Conservation (phyloP, 2,888 invertebrate species). For the Aphodius granarius region DNA sequence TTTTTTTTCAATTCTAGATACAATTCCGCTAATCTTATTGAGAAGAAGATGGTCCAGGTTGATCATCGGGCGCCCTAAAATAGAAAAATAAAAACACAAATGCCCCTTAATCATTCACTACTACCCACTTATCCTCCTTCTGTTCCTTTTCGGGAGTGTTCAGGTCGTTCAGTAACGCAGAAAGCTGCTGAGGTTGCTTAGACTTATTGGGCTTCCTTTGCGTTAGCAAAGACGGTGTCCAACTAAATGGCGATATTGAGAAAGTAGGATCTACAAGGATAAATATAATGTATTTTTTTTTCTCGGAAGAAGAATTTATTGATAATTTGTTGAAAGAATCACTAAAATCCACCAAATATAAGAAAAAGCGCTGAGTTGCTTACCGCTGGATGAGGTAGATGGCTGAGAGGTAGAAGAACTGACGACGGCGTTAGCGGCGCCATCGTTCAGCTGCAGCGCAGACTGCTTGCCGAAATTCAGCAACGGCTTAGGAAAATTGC, state of each 20-base stretch:
- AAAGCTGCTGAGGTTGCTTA: constrained; percentile 34
- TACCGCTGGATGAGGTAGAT: constrained; percentile 38
- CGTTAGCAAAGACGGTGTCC: constrained; percentile 50
- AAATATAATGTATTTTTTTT: no score
- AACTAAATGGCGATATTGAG: constrained; percentile 46
- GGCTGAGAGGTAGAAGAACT: constrained; percentile 13
- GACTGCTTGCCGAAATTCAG: constrained; percentile 28
- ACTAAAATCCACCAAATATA: no score
- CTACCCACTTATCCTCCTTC: constrained; percentile 29
- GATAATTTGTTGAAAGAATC: neutral
- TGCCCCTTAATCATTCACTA: neutral
- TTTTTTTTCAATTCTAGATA: neutral
- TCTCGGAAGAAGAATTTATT: constrained; percentile 1
- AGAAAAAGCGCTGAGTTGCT: neutral
- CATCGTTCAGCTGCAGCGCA: constrained; percentile 43
- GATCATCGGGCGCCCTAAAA: neutral
- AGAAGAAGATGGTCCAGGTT: neutral
- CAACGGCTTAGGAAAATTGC: constrained; percentile 22
- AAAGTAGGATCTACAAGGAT: constrained; percentile 25
- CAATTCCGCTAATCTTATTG: neutral
- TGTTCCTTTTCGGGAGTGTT: constrained; percentile 48
- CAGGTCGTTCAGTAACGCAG: constrained; percentile 32
- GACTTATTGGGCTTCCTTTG: constrained; percentile 41
- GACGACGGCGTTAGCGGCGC: constrained; percentile 32
- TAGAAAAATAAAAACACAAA: neutral